Percentiles rank a stretch among this genome's conserved stretches.
phyloP scores from a whole-genome alignment of 2,888 invertebrate species.

The Megastigmus dorsalis region DNA sequence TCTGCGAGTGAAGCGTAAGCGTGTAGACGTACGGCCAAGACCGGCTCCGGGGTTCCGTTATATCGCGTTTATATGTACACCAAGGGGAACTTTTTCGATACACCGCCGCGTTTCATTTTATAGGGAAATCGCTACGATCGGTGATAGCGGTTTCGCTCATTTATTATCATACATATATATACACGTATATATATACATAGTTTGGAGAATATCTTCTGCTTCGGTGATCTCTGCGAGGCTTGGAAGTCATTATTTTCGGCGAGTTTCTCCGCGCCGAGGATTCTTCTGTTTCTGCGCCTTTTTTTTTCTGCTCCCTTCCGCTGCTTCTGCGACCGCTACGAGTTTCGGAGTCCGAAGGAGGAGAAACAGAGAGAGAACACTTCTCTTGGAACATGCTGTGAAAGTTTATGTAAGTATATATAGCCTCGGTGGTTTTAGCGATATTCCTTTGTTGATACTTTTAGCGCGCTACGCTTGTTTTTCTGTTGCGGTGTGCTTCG shows the following conservation, averaged over 20 bases:
- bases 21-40: conserved; percentile 8
- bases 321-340: not conserved
- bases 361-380: too few species aligned
- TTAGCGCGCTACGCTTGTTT: too few species aligned
- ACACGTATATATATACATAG: too few species aligned
- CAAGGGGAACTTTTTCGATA: too few species aligned
- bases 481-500: too few species aligned
- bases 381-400: not conserved
- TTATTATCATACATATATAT: too few species aligned
- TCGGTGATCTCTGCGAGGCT: not conserved
- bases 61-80: not conserved
- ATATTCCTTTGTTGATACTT: too few species aligned
- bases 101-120: not conserved
- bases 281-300: not conserved
- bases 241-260: too few species aligned
- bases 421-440: too few species aligned
- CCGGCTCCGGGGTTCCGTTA: conserved; percentile 2
- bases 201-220: too few species aligned
- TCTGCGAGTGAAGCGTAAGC: conserved; percentile 15
- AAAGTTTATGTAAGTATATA: conserved; percentile 8
- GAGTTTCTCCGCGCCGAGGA: not conserved
- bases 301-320: too few species aligned
- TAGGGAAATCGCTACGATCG: conserved; percentile 20
- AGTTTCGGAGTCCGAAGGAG: not conserved
- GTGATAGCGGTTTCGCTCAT: conserved; percentile 11